Evolutionary conservation across 1,140 invertebrate species (phyloP), one percentile per base, ranked within the genome.

Genomic region (Meloidogyne exigua): DNA sequence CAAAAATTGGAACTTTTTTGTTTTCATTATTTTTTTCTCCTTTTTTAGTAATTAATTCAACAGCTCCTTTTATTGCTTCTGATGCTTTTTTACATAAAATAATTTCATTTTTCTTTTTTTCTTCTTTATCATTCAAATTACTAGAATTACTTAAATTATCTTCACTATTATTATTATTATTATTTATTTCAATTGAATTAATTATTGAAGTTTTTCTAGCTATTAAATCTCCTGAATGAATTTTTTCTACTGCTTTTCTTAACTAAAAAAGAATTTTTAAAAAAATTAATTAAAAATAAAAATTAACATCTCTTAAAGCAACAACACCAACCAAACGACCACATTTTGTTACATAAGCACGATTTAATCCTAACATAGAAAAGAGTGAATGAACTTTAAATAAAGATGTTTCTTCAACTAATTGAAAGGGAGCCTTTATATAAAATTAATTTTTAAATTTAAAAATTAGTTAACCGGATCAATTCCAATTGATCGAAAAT

Each of bases 341-440:
- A 75, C 95, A 96, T 49, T 94, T 93, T 10, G 96, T 98, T 0
- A 99, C 96, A 88, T 98, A 99, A 3, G 96, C 95, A 84, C 95
- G 93, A 89, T 94, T 95, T 3, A 98, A 92, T 23, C 95, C 94
- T 66, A 98, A 98, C 90, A 98, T 93, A 2, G 94, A 97, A 88
- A 99, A 99, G 9, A 98, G 88, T 18, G 95, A 97, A 89, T 99
- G 95, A 2, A 96, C 94, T 89, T 91, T 98, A 62, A 97, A 91
- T 44, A 98, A 89, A 0, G 95, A 96, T 1, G 95, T 97, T 82
- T 93, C 91, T 85, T 96, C 94, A 0, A 98, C 95, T 0, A 98
- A 90, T 88, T 98, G 96, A 89, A 98, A 98, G 15, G 96, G 96
- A 18, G 95, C 94, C 72, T 3, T 95, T 94, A 89, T n/a, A n/a